These are phyloP conservation scores for Hoplias malabaricus DNA, from an alignment of 2,113 vertebrate species.

Conservation along the genomic window DNA sequence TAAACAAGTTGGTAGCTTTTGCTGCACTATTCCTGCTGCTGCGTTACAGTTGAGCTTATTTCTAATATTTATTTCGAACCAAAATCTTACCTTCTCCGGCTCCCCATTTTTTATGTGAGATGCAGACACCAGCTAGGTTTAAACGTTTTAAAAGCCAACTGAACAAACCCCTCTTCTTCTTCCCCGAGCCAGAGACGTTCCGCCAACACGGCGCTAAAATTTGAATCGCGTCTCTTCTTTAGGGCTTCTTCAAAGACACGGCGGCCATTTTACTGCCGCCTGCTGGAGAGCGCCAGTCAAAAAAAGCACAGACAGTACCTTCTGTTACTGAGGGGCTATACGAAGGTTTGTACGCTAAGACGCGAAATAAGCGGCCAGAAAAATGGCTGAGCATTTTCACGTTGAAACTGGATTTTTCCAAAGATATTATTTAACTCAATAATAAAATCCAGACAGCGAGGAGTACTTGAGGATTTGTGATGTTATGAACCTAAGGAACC, in stretches of 20 bases:
- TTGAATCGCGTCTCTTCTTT: conserved; percentile 42
- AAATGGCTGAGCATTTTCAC: no score
- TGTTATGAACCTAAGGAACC: no score
- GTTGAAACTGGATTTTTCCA: no score
- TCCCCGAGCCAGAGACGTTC: background rate
- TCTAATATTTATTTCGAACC: background rate
- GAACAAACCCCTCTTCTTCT: background rate
- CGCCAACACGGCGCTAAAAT: conserved; percentile 24
- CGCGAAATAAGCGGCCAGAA: no score
- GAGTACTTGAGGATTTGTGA: no score
- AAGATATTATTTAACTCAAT: no score
- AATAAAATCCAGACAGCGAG: no score
- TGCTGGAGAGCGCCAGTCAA: background rate
- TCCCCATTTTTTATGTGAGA: conserved; percentile 34
- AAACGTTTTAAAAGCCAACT: background rate
- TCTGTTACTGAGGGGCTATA: no score
- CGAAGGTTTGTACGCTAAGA: no score
- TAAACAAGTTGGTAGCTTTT: background rate
- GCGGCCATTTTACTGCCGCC: background rate
- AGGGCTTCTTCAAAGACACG: background rate
- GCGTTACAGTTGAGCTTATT: background rate
- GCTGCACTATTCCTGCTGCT: background rate
- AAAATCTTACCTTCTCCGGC: conserved; percentile 48
- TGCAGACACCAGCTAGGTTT: background rate
- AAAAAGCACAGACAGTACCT: no score